Percentiles rank a stretch among this genome's conserved stretches.
These are phyloP conservation scores for Pissodes strobi DNA, from an alignment of 1,140 invertebrate species.

Conservation along the genomic window DNA sequence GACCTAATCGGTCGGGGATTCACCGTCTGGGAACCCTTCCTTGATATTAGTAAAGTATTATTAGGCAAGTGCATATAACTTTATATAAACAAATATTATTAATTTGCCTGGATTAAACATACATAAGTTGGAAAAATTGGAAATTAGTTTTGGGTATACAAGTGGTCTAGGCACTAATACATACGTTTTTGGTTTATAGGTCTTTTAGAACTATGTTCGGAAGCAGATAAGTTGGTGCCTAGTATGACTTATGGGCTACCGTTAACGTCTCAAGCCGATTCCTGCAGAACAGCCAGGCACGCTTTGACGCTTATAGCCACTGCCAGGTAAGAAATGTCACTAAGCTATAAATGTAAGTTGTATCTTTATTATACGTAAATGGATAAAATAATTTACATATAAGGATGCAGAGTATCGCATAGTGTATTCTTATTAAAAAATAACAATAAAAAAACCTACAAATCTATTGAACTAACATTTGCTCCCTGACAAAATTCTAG, in stretches of 20 bases:
- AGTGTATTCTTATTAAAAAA: too few species aligned
- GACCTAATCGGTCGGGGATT: slow-evolving; percentile 96
- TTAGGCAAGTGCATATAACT: too few species aligned
- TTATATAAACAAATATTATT: too few species aligned
- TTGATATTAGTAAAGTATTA: slow-evolving; percentile 94
- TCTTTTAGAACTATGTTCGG: slow-evolving; percentile 91
- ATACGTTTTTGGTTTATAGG: slow-evolving; percentile 64
- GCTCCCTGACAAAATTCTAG: too few species aligned
- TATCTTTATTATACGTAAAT: too few species aligned
- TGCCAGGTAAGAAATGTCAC: slow-evolving; percentile 65
- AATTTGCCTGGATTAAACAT: too few species aligned
- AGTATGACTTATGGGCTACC: slow-evolving; percentile 95
- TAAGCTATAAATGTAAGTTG: too few species aligned
- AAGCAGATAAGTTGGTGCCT: slow-evolving; percentile 89
- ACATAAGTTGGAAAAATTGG: too few species aligned
- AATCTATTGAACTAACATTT: too few species aligned
- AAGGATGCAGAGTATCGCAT: too few species aligned
- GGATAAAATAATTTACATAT: too few species aligned
- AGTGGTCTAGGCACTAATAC: neutral
- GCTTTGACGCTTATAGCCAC: slow-evolving; percentile 95
- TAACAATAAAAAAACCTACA: too few species aligned
- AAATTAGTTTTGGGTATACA: neutral
- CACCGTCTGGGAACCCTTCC: slow-evolving; percentile 97
- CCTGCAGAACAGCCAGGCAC: slow-evolving; percentile 93
- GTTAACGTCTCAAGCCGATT: slow-evolving; percentile 91